Evolutionary conservation across 2,113 vertebrate genomes (phyloP).

Genomic region (Andinoacara biseriatus): DNA sequence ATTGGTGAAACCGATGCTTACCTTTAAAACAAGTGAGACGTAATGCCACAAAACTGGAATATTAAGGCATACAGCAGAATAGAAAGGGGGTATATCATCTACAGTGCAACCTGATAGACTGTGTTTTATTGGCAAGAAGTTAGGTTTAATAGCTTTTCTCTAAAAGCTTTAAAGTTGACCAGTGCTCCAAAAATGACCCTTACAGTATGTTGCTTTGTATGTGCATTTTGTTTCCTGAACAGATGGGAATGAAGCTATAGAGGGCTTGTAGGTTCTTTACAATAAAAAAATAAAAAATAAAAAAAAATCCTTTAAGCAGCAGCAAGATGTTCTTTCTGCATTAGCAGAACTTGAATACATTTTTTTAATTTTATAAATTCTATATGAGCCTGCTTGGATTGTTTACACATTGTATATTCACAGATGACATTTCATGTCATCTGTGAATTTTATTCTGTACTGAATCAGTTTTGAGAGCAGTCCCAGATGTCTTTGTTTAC

Average conservation of each 20-base stretch:
- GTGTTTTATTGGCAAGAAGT: neutral
- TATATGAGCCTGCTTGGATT: neutral
- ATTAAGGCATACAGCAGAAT: neutral
- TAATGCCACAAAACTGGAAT: neutral
- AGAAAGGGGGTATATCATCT: neutral
- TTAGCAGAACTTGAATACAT: neutral
- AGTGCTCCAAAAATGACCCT: neutral
- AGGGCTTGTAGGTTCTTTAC: too few species aligned
- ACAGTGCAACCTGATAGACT: neutral
- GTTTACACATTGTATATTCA: neutral
- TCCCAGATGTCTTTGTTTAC: neutral
- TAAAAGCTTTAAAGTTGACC: neutral
- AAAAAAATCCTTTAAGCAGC: neutral
- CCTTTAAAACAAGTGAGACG: neutral
- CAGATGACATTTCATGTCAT: neutral
- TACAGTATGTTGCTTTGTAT: neutral
- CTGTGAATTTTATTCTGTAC: neutral
- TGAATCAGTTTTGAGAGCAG: neutral
- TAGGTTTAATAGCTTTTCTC: neutral
- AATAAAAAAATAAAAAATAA: neutral
- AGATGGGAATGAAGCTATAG: too few species aligned
- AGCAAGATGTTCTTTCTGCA: neutral
- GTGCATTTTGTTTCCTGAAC: neutral
- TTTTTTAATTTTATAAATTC: neutral
- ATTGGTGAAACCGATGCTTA: neutral